Percentiles rank a stretch among this genome's conserved stretches.
Conservation (phyloP, 2,888 invertebrate species). For the Spilosoma lubricipeda region DNA sequence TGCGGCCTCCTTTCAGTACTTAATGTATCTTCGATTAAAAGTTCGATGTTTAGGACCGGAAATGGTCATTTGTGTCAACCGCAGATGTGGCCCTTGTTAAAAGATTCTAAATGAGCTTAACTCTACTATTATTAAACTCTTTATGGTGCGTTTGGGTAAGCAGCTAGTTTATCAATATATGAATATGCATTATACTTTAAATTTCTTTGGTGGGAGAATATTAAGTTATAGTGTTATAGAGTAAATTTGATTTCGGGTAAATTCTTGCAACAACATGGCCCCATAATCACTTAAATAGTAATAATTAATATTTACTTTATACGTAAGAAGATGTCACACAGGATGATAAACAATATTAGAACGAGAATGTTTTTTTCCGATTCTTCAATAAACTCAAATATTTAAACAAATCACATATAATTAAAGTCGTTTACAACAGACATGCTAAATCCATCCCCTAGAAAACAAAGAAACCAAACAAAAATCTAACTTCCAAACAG, state of each 20-base stretch:
- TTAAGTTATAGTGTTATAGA: neutral
- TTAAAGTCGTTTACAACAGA: neutral
- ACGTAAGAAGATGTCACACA: neutral
- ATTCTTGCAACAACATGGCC: neutral
- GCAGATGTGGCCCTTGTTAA: constrained; percentile 29
- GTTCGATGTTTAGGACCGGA: constrained; percentile 45
- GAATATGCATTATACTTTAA: neutral
- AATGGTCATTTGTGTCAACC: constrained; percentile 37
- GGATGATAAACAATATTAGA: neutral
- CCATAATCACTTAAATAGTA: neutral
- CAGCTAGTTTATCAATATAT: neutral
- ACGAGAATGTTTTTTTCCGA: neutral
- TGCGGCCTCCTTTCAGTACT: constrained; percentile 49
- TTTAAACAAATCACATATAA: neutral
- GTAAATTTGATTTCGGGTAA: neutral
- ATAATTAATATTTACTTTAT: neutral
- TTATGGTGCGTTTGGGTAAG: neutral
- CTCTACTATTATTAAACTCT: neutral
- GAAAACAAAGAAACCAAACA: constrained; percentile 13
- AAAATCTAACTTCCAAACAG: constrained; percentile 58
- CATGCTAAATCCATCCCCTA: neutral
- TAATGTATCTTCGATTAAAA: constrained; percentile 46
- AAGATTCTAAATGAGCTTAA: constrained; percentile 4
- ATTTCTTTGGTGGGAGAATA: neutral
- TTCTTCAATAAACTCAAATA: neutral